Percentiles rank a stretch among this genome's conserved stretches.
phyloP scores from a whole-genome alignment of 2,888 invertebrate species.

The Belgica antarctica region DNA sequence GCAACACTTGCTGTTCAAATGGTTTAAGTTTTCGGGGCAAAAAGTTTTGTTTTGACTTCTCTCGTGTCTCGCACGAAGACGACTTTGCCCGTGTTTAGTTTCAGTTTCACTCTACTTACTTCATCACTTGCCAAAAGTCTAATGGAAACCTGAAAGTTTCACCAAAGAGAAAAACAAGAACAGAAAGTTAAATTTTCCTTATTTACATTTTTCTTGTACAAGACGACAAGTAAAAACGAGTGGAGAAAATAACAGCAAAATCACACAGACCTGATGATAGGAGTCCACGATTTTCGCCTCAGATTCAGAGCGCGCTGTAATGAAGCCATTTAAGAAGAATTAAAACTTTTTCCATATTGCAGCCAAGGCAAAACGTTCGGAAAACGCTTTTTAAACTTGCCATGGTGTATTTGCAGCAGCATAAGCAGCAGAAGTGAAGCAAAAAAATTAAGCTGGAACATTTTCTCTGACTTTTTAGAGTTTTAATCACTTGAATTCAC shows the following conservation, averaged over 20 bases:
- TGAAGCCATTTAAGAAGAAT: slow-evolving; percentile 27
- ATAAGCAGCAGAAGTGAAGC: slow-evolving; percentile 13
- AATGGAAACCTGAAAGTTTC: slow-evolving; percentile 22
- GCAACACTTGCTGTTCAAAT: background rate
- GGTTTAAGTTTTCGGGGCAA: background rate
- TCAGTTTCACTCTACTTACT: background rate
- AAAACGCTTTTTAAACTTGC: slow-evolving; percentile 8
- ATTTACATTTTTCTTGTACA: slow-evolving; percentile 24
- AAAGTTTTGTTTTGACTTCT: no score
- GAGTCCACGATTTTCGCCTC: slow-evolving; percentile 6
- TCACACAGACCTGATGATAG: slow-evolving; percentile 9
- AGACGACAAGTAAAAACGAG: background rate
- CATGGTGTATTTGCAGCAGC: slow-evolving; percentile 25
- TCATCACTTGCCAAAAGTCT: slow-evolving; percentile 2
- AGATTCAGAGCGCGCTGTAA: background rate
- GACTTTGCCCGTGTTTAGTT: no score
- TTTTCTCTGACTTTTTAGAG: background rate
- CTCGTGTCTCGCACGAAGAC: no score
- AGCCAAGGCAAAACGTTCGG: no score
- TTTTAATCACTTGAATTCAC: no score
- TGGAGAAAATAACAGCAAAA: background rate
- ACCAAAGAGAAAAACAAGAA: background rate
- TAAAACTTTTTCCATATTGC: slow-evolving; percentile 31
- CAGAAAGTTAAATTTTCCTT: background rate
- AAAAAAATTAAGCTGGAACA: slow-evolving; percentile 7